These are phyloP conservation scores for Chitala chitala DNA, from an alignment of 2,113 vertebrate genomes.

Conservation along the genomic window DNA sequence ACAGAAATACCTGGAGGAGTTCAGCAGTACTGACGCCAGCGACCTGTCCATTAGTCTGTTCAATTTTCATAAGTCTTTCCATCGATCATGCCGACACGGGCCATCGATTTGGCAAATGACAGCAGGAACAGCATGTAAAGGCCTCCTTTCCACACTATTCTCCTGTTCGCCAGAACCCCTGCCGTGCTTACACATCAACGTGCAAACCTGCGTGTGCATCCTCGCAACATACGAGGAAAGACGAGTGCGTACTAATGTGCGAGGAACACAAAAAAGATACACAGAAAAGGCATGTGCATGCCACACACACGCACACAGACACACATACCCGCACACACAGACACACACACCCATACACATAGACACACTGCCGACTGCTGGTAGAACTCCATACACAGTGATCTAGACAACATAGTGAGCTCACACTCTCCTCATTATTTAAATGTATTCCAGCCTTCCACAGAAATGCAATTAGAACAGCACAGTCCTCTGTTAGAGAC, in stretches of 20 bases:
- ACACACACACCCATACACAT: constrained; percentile 1
- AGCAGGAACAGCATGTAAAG: constrained; percentile 67
- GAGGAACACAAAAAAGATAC: not conserved
- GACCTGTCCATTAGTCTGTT: constrained; percentile 55
- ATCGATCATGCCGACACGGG: constrained; percentile 68
- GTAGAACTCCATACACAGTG: constrained; percentile 22
- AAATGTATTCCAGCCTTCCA: constrained; percentile 61
- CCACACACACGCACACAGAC: constrained; percentile 31
- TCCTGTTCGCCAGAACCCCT: not conserved
- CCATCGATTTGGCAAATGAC: constrained; percentile 79
- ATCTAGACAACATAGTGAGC: constrained; percentile 34
- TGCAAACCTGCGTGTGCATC: not conserved
- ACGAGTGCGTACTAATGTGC: not conserved
- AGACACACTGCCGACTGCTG: not conserved
- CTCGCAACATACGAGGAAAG: not conserved
- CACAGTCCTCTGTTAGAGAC: constrained; percentile 56
- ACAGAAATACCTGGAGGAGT: constrained; percentile 61
- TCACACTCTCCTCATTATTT: constrained; percentile 54
- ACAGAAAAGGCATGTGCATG: constrained; percentile 12
- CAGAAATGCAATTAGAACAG: constrained; percentile 57
- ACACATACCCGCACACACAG: no score
- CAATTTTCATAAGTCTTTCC: constrained; percentile 60
- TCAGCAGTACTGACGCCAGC: constrained; percentile 50
- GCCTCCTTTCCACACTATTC: constrained; percentile 37
- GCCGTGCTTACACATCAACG: not conserved